A percentile compares a stretch with the other conserved stretches of the same genome.
These are phyloP conservation scores for Zaprionus tsacasi DNA, from an alignment of 1,140 invertebrate genomes.

Conservation along the genomic window DNA sequence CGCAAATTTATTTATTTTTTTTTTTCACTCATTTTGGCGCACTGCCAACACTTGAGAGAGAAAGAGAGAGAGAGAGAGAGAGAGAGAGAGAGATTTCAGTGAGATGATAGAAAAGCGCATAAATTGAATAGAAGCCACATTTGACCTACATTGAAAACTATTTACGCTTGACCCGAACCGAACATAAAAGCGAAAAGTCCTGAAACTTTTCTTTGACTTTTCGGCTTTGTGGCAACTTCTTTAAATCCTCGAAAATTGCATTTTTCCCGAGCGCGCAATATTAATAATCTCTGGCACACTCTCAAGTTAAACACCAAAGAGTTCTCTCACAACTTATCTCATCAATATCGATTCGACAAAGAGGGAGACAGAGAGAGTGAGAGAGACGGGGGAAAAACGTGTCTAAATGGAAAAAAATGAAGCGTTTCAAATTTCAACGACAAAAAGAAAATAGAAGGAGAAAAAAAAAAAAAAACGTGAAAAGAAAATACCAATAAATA, in stretches of 20 bases:
- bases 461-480: neutral
- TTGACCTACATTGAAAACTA: slow-evolving; percentile 51
- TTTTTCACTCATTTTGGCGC: slow-evolving; percentile 29
- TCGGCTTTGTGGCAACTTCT: slow-evolving; percentile 19
- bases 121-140: slow-evolving; percentile 53
- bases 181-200: slow-evolving; percentile 8
- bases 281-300: slow-evolving; percentile 44
- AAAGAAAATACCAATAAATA: slow-evolving; percentile 51
- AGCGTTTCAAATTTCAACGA: slow-evolving; percentile 48
- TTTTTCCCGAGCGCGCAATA: slow-evolving; percentile 44
- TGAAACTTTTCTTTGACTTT: slow-evolving; percentile 23
- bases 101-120: slow-evolving; percentile 51
- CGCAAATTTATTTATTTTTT: slow-evolving; percentile 3
- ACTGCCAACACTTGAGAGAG: slow-evolving; percentile 14
- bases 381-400: slow-evolving; percentile 35
- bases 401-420: slow-evolving; percentile 54
- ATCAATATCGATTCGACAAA: slow-evolving; percentile 50
- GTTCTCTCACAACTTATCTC: slow-evolving; percentile 39
- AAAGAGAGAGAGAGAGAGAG: neutral
- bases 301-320: slow-evolving; percentile 28
- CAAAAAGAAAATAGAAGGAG: slow-evolving; percentile 8
- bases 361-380: neutral
- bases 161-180: slow-evolving; percentile 34
- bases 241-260: slow-evolving; percentile 43
- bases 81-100: neutral